These are phyloP conservation scores for Leucosticte australis DNA, from an alignment of 2,113 vertebrate species.

Conservation along the genomic window DNA sequence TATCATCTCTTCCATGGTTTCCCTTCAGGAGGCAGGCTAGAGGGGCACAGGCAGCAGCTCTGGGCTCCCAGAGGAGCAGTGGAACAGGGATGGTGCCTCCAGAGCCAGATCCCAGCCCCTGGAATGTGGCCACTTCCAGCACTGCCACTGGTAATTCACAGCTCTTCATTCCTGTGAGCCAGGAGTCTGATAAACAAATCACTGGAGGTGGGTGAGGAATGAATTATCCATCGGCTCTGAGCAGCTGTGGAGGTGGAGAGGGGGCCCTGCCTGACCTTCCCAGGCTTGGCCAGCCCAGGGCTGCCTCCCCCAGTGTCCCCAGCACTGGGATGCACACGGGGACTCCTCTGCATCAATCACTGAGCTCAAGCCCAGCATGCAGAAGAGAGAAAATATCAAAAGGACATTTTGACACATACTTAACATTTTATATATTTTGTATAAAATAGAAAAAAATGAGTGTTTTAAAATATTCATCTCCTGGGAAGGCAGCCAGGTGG, in stretches of 20 bases:
- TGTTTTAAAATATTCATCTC: constrained; percentile 48
- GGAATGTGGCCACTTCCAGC: neutral
- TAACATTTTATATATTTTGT: constrained; percentile 38
- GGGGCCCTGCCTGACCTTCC: neutral
- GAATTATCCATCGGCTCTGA: neutral
- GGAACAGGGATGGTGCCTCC: neutral
- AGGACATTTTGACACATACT: constrained; percentile 11
- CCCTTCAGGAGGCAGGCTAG: neutral
- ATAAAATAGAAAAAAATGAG: constrained; percentile 16
- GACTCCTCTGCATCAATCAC: neutral
- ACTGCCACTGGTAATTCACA: neutral
- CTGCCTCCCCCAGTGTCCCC: neutral
- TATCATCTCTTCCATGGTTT: neutral
- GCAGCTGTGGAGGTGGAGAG: neutral
- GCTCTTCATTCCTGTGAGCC: neutral
- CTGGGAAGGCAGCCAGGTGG: neutral
- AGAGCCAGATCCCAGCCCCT: neutral
- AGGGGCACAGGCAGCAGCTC: neutral
- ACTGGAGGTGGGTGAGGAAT: neutral
- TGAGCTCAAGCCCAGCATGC: neutral
- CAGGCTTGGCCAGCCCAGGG: accelerated
- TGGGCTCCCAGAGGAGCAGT: neutral
- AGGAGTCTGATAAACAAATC: constrained; percentile 22
- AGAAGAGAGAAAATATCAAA: constrained; percentile 37
- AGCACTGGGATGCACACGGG: neutral